Base-by-base conservation (phyloP, 2,113 vertebrate genomes). In the Caretta caretta region DNA sequence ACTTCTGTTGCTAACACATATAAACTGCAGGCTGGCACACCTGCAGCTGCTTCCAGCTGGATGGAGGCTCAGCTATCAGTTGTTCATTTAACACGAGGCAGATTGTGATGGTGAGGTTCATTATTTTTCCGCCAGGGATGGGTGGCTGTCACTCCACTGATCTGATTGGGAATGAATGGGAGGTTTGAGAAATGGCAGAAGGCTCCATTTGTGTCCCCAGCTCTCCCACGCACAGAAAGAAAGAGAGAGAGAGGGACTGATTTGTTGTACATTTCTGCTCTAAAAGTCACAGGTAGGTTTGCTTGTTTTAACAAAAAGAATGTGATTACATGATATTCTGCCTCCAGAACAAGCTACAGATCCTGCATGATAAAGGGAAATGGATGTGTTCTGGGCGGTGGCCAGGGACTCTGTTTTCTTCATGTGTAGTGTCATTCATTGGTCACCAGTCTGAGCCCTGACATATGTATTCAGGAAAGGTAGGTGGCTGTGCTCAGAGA, bases 81-180 rank as follows among this genome's bases (percentile, higher is more conserved):
- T 94, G 51, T 90, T 93, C 91, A 56, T 59, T 8, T 65, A 85
- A 93, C 91, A 87, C 80, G 31, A 80, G 80, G 53, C 31, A 69
- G 79, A 93, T n/a, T 94, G 92, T 94, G 75, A 5, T 92, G 91
- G 96, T 83, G 89, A 83, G 46, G 59, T 90, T 95, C 8, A 75
- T 95, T 96, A 92, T 94, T 94, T 42, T 95, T 90, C 80, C 96
- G 80, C 76, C 88, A 84, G 49, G 51, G 31, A 42, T 54, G 22
- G 72, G 49, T 86, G 54, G 49, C 49, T 86, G 22, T 85, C 95
- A 88, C 80, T 96, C 92, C 94, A 69, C 62, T 89, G 54, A 62
- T 72, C 56, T 86, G 54, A 96, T 51, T 95, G 54, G 95, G 93
- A 90, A 80, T 50, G 49, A 93, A 92, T 46, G 14, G 76, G 56